These are phyloP conservation scores for Eumaeus atala DNA, from an alignment of 1,140 invertebrate species.

Conservation along the genomic window DNA sequence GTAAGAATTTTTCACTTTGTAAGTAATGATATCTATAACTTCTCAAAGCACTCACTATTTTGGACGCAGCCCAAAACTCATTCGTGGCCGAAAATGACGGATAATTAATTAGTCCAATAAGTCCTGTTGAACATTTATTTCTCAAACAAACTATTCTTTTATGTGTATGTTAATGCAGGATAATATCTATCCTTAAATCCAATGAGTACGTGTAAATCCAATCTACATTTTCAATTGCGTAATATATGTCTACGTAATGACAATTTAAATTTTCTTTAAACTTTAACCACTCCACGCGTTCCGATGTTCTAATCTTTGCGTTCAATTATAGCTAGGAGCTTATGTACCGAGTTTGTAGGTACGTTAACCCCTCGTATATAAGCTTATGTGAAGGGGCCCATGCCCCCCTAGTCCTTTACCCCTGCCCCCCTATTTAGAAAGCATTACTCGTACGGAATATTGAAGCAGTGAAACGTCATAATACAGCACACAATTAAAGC, in stretches of 20 bases:
- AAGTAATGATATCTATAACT: no score
- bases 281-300: slow-evolving; percentile 28
- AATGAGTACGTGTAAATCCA: no score
- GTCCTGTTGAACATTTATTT: neutral
- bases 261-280: neutral
- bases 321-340: slow-evolving; percentile 52
- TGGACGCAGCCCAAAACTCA: no score
- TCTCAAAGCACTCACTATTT: slow-evolving; percentile 1
- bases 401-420: slow-evolving; percentile 35
- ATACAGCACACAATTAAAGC: slow-evolving; percentile 54
- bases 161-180: no score
- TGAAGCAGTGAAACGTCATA: slow-evolving; percentile 62
- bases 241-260: no score
- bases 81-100: no score
- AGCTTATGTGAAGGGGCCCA: slow-evolving; percentile 54
- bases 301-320: slow-evolving; percentile 32
- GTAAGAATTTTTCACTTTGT: no score
- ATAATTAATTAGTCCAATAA: no score
- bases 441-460: slow-evolving; percentile 64
- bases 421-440: slow-evolving; percentile 35
- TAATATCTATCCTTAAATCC: no score
- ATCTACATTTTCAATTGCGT: no score
- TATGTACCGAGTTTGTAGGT: slow-evolving; percentile 63
- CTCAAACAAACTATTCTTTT: neutral
- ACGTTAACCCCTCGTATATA: slow-evolving; percentile 56